These are phyloP conservation scores for Pleuronectes platessa DNA, from an alignment of 2,113 vertebrate genomes.

Conservation along the genomic window DNA sequence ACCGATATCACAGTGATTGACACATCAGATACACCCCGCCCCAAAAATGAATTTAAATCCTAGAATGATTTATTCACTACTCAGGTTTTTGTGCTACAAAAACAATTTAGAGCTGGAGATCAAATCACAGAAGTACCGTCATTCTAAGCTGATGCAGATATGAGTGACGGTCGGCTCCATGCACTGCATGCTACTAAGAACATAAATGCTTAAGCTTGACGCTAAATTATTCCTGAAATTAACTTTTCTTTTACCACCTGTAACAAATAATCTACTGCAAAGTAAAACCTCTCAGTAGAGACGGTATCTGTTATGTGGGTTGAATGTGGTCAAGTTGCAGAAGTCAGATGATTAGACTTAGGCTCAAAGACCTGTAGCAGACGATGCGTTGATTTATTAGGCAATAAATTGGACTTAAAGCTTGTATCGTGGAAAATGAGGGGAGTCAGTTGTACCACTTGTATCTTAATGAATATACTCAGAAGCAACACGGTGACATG, in stretches of 20 bases:
- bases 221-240: background rate
- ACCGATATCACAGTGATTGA: too few relatives aligned
- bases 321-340: constrained; percentile 36
- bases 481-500: background rate
- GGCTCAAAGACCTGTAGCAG: background rate
- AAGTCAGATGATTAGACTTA: constrained; percentile 11
- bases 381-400: background rate
- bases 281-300: background rate
- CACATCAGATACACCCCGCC: background rate
- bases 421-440: background rate
- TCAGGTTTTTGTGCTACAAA: background rate
- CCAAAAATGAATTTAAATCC: background rate
- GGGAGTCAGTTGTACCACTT: background rate
- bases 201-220: background rate
- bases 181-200: constrained; percentile 1
- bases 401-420: background rate
- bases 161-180: background rate
- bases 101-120: background rate
- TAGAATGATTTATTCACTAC: constrained; percentile 17
- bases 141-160: background rate
- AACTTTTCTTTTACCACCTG: background rate
- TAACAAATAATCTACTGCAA: background rate
- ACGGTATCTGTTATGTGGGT: constrained; percentile 18
- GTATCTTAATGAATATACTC: background rate
- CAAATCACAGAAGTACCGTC: constrained; percentile 1